phyloP scores from a whole-genome alignment of 53 echinoderm and acorn worm species.

The Glandiceps talaboti region DNA sequence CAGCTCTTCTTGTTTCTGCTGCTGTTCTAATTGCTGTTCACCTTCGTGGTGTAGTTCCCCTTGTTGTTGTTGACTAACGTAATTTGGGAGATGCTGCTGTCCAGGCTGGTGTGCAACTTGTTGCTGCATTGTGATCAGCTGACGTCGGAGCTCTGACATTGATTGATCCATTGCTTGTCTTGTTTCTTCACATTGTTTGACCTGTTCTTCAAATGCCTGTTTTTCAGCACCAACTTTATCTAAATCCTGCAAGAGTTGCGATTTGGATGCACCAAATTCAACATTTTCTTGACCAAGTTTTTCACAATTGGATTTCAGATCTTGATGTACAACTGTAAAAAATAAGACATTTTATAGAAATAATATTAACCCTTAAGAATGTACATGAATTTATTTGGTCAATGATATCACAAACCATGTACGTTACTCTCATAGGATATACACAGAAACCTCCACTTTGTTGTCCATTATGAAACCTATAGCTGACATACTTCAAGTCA shows the following conservation, averaged over 20 bases:
- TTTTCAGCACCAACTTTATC: too few relatives aligned
- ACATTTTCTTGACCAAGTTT: not conserved
- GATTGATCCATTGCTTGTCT: not conserved
- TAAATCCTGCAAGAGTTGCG: not conserved
- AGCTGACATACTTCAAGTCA: too few relatives aligned
- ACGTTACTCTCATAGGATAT: too few relatives aligned
- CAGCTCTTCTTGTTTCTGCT: not conserved
- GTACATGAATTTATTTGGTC: too few relatives aligned
- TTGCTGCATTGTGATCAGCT: too few relatives aligned
- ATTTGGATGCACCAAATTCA: not conserved
- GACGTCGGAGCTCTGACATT: not conserved
- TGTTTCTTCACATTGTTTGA: not conserved
- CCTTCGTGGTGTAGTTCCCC: not conserved
- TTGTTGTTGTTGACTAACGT: not conserved
- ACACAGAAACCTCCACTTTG: too few relatives aligned
- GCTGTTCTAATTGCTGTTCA: not conserved
- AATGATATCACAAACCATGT: too few relatives aligned
- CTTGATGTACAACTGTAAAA: not conserved
- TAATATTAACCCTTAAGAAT: too few relatives aligned
- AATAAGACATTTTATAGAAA: too few relatives aligned
- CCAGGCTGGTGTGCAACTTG: not conserved
- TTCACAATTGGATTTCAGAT: not conserved
- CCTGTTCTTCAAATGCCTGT: too few relatives aligned
- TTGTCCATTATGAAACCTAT: too few relatives aligned
- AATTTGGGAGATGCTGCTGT: not conserved